Evolutionary conservation across 2,888 invertebrate genomes (phyloP), one percentile per base, ranked within the genome.

Genomic region (Drosophila helvetica): DNA sequence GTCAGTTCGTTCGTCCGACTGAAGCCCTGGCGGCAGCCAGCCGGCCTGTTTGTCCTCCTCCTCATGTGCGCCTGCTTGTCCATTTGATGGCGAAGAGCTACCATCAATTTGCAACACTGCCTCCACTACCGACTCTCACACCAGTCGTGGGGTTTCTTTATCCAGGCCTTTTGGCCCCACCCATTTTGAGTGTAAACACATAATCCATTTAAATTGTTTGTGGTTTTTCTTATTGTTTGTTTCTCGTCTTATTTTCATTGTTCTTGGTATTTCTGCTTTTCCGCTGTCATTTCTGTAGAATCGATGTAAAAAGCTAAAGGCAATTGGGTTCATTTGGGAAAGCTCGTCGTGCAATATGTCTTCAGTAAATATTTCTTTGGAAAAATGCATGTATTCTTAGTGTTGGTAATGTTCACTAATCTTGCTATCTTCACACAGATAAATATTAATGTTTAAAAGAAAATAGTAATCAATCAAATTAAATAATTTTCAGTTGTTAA

Each of bases 171-270:
- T 38, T 30, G 42, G 43, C 57, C 55, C 58, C 62, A 50, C 70
- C 76, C 79, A 57, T 61, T 81, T 81, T 74, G 72, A 85, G 83
- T 79, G 86, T 85, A 82, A 83, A 83, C 86, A 83, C 86, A 83
- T 83, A 83, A 83, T 83, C 88, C 83, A 87, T 83, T 83, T 87
- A 87, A 83, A 83, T 83, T 87, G 88, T 83, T 83, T 83, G 83
- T 85, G 83, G 86, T 81, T 85, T 85, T 79, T 82, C 71, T 87
- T 82, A 85, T 87, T 83, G 86, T 87, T 83, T 87, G 85, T 76
- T 81, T 85, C 77, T 65, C 72, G 78, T 70, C 79, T 75, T 74
- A 72, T 73, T 86, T 74, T 84, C 64, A 69, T 72, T 74, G 74
- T 70, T 74, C 60, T 72, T 74, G 81, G 70, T 68, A 62, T 76